phyloP scores from a whole-genome alignment of 2,797 vertebrate species.

The Aulostomus chinensis region DNA sequence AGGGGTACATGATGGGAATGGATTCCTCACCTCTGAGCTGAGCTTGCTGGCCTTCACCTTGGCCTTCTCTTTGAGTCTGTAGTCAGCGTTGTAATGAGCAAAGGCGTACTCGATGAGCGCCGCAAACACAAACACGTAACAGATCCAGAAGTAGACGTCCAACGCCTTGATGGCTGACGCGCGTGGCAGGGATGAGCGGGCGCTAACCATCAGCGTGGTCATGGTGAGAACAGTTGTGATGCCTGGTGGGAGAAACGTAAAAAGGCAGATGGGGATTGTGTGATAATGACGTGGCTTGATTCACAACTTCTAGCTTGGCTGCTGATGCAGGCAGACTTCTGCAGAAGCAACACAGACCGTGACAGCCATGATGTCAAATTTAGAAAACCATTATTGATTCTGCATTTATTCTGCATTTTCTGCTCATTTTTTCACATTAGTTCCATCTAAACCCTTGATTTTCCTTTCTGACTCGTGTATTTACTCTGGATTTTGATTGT shows the following conservation, averaged over 20 bases:
- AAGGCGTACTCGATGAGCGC: conserved; percentile 97
- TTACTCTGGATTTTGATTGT: no score
- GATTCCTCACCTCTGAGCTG: conserved; percentile 83
- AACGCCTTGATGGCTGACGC: conserved; percentile 96
- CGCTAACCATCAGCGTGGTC: conserved; percentile 98
- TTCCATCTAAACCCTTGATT: no score
- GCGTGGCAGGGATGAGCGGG: conserved; percentile 92
- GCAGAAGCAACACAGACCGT: no score
- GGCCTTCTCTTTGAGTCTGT: conserved; percentile 93
- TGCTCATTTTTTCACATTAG: no score
- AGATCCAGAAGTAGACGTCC: conserved; percentile 99
- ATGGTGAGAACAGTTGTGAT: conserved; percentile 98
- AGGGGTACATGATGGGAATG: conserved; percentile 10
- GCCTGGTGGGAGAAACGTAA: conserved; percentile 72
- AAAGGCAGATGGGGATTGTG: no score
- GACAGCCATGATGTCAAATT: no score
- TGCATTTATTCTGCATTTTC: no score
- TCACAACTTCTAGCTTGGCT: no score
- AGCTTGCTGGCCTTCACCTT: conserved; percentile 88
- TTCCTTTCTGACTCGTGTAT: no score
- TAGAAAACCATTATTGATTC: no score
- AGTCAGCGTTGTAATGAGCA: conserved; percentile 97
- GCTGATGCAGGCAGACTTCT: no score
- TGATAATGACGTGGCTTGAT: no score
- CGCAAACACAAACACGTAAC: conserved; percentile 97